Evolutionary conservation across 2,888 invertebrate genomes (phyloP), one percentile per base, ranked within the genome.

Genomic region (Helicoverpa assulta): DNA sequence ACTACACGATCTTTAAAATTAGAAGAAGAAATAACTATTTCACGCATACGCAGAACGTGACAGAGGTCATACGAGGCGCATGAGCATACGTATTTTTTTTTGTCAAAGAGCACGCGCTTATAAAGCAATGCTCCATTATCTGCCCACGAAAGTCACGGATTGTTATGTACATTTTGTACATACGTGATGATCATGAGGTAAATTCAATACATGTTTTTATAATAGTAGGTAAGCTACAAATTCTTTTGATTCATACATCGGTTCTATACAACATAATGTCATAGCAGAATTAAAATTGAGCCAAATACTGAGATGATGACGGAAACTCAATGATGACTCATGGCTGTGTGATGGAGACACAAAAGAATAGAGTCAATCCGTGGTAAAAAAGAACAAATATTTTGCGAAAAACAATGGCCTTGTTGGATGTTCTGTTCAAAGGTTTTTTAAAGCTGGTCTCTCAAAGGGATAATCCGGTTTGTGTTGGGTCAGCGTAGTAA

Each of bases 401-500:
- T 40, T 37, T 10, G 12, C 6, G 37, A 37, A 37, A 40, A 40
- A 40, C 10, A 40, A 14, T 40, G 40, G 40, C 5, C 40, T 4
- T 40, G 40, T 40, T 12, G 12, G 40, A 40, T 40, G 40, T 40
- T 40, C 14, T 40, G 40, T 40, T 40, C 40, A 40, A 14, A 40
- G 40, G 14, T 14, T 40, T 40, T 40, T 14, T 7, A 21, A 21
- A 54, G 47, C 16, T 47, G 16, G 10, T 6, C n/a, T 19, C 14
- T 43, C 47, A 26, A 68, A 19, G 1, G 18, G 26, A 47, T 69
- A 37, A 50, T 54, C 26, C 26, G n/a, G 60, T 54, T 59, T 52
- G 21, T 56, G 26, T 40, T 14, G 14, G 19, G 4, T 21, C 21
- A 21, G 21, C 21, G 19, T 6, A 56, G 19, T 43, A 18, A 60